Evolutionary conservation across 2,888 invertebrate species (phyloP).

Genomic region (Xestia xanthographa): DNA sequence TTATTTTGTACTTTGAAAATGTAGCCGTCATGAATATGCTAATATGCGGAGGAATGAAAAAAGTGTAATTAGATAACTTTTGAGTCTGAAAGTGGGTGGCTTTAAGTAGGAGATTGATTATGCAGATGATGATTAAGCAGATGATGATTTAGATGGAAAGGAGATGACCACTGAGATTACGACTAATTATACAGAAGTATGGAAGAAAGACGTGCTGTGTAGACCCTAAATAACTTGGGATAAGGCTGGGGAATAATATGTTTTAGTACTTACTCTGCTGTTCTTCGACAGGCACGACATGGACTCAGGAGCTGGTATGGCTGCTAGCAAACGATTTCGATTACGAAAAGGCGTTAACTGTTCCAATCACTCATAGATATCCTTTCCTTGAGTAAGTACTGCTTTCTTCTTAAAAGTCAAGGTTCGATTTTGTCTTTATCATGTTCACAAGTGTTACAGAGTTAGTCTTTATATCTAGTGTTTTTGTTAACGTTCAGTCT

Average conservation of each 20-base stretch:
- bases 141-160: too few species aligned
- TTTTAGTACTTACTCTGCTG: background rate
- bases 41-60: background rate
- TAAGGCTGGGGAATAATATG: background rate
- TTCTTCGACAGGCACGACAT: conserved; percentile 88
- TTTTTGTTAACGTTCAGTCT: background rate
- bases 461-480: too few species aligned
- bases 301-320: conserved; percentile 95
- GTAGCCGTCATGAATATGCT: too few species aligned
- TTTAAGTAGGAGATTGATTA: background rate
- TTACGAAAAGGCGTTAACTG: conserved; percentile 89
- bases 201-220: background rate
- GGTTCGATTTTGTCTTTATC: background rate
- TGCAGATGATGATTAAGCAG: background rate
- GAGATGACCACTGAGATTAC: background rate
- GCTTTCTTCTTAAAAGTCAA: background rate
- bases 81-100: background rate
- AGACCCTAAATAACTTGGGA: background rate
- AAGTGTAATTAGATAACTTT: background rate
- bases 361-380: conserved; percentile 90
- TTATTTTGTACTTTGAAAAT: background rate
- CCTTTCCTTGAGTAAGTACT: conserved; percentile 92
- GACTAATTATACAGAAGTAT: background rate
- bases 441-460: background rate
- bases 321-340: conserved; percentile 92